Evolutionary conservation across 2,888 invertebrate genomes (phyloP).

Genomic region (Aphodius sticticus): DNA sequence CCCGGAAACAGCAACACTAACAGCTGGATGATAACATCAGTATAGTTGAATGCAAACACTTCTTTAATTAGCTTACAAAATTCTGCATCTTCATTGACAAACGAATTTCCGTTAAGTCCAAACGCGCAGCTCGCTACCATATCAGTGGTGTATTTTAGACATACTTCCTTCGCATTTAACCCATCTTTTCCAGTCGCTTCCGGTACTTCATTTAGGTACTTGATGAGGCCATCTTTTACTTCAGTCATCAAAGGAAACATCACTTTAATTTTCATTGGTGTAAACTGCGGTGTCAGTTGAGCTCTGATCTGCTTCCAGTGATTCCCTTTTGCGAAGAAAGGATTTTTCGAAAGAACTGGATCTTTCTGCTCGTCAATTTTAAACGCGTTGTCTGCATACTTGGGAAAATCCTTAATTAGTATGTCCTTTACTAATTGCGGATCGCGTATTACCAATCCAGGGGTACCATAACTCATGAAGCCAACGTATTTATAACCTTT

Average conservation of each 20-base stretch:
- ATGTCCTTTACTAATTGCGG: constrained; percentile 37
- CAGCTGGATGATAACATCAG: constrained; percentile 33
- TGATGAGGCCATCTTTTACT: constrained; percentile 19
- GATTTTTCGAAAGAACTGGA: constrained; percentile 36
- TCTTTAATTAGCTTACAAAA: constrained; percentile 41
- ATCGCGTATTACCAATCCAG: constrained; percentile 36
- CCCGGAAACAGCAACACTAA: constrained; percentile 34
- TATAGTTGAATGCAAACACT: constrained; percentile 39
- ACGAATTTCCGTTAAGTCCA: constrained; percentile 59
- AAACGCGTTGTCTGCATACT: constrained; percentile 38
- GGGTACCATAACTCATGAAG: constrained; percentile 36
- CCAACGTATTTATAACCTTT: constrained; percentile 35
- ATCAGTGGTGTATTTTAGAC: constrained; percentile 52
- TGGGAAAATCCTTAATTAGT: constrained; percentile 39
- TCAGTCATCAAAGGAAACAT: constrained; percentile 31
- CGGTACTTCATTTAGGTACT: constrained; percentile 18
- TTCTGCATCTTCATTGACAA: constrained; percentile 43
- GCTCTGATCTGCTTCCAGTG: constrained; percentile 38
- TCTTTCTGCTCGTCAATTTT: constrained; percentile 37
- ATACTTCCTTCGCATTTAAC: constrained; percentile 40
- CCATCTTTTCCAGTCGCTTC: constrained; percentile 18
- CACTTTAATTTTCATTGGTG: constrained; percentile 44
- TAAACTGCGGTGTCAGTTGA: constrained; percentile 50
- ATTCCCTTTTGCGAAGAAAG: constrained; percentile 40
- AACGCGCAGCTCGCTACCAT: constrained; percentile 61